These are phyloP conservation scores for Druon quercuslanigerum DNA, from an alignment of 1,140 invertebrate species.

Conservation along the genomic window DNA sequence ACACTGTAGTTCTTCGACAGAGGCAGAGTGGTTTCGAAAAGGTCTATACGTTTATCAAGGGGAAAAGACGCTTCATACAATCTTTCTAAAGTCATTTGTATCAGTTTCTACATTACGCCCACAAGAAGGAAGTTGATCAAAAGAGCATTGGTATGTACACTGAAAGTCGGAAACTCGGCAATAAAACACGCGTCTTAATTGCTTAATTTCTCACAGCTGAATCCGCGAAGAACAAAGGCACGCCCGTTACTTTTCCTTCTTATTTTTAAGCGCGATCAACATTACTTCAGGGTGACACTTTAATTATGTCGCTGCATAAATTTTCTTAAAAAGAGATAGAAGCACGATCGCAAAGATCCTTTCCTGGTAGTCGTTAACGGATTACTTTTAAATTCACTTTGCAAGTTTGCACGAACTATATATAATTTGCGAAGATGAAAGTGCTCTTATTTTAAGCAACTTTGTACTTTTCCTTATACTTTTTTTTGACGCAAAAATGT, in stretches of 20 bases:
- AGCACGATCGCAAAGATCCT: constrained; percentile 55
- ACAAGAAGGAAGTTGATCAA: constrained; percentile 55
- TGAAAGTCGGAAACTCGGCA: constrained; percentile 61
- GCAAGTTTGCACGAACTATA: constrained; percentile 2
- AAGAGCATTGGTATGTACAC: constrained; percentile 42
- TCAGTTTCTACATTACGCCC: constrained; percentile 41
- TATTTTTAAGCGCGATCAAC: constrained; percentile 68
- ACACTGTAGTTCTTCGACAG: too few relatives aligned
- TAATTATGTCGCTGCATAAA: constrained; percentile 72
- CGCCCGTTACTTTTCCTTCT: constrained; percentile 68
- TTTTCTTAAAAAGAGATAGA: constrained; percentile 59
- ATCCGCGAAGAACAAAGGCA: constrained; percentile 67
- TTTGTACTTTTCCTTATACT: background rate
- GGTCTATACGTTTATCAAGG: background rate
- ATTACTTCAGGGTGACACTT: constrained; percentile 70
- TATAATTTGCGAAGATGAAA: background rate
- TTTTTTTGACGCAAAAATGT: too few relatives aligned
- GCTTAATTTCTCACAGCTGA: constrained; percentile 73
- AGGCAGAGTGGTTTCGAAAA: too few relatives aligned
- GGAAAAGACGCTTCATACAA: background rate
- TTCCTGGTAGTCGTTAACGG: constrained; percentile 48
- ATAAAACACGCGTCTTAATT: constrained; percentile 71
- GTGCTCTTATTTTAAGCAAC: background rate
- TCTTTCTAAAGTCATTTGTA: background rate
- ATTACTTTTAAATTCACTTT: constrained; percentile 42